Percentiles rank a stretch among this genome's conserved stretches.
Conservation (phyloP, 2,888 invertebrate genomes). For the Ormyrus rosae region DNA sequence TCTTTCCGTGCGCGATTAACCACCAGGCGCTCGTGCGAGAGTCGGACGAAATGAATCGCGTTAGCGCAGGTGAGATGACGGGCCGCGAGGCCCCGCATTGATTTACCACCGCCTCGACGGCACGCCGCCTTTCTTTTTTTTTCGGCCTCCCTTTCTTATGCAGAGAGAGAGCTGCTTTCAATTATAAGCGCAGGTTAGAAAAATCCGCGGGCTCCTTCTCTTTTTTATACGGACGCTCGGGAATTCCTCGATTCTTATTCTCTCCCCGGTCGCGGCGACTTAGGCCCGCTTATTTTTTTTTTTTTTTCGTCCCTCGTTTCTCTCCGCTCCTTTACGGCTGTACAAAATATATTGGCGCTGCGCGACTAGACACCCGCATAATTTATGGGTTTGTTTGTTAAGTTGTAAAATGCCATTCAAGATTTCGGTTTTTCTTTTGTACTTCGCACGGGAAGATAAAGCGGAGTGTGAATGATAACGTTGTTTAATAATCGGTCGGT, state of each 20-base stretch:
- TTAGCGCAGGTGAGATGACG: constrained; percentile 49
- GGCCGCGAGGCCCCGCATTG: constrained; percentile 35
- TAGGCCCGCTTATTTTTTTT: background rate
- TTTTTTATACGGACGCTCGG: constrained; percentile 27
- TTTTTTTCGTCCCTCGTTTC: background rate
- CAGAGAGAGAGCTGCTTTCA: constrained; percentile 21
- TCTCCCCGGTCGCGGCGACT: background rate
- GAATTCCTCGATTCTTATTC: constrained; percentile 44
- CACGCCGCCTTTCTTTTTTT: background rate
- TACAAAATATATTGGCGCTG: constrained; percentile 32
- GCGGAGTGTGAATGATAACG: constrained; percentile 16
- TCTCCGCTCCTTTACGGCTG: constrained; percentile 22
- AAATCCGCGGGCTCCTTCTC: constrained; percentile 17
- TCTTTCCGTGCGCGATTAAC: constrained; percentile 57
- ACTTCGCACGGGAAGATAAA: constrained; percentile 10
- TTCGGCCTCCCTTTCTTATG: background rate
- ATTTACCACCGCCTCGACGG: constrained; percentile 46
- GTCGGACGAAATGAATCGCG: constrained; percentile 46
- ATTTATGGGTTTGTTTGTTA: constrained; percentile 49
- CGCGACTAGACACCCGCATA: constrained; percentile 39
- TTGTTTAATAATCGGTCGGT: constrained; percentile 36
- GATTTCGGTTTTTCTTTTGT: constrained; percentile 27
- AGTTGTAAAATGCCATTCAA: constrained; percentile 48
- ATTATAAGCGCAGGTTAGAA: constrained; percentile 51
- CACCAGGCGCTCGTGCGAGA: constrained; percentile 33